Evolutionary conservation across 2,797 vertebrate genomes (phyloP), one percentile per base, ranked within the genome.

Genomic region (Myioborus melanocephalus): DNA sequence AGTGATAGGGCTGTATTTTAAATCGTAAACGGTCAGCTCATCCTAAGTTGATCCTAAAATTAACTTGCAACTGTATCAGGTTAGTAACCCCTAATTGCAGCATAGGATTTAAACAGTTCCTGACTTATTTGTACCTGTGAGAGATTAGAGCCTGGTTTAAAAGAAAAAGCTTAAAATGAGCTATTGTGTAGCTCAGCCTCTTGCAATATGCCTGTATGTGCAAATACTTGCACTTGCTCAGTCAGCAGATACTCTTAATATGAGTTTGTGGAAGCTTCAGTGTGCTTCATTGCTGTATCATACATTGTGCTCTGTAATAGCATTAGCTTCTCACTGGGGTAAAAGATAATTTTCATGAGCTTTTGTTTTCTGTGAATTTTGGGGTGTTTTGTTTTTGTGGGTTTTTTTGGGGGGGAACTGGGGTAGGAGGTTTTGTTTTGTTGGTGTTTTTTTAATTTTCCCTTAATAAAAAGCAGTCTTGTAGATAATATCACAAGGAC

Each of bases 181-280:
- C 72, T 85, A 64, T 94, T 81, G 87, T 94, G 64, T 81, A 77
- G 32, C 66, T 84, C 37, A 73, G 22, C 23, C 61, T 71, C 78
- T 94, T 75, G 91, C 87, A 86, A 47, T 76, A 12, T 75, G 66
- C 34, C 34, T 80, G 26, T 30, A 32, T 71, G 69, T 95, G 59
- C 89, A 94, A 71, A 88, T 81, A 73, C 55, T 92, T 50, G 57
- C n/a, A 21, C 39, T 82, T 87, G 72, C 93, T 72, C 76, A 6
- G 52, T 94, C 92, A 95, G 94, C 95, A 95, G 23, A 72, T 95
- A 65, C 34, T 89, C 66, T 46, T 63, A 61, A 47, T 78, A 34
- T 0, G 60, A 87, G 44, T 96, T 93, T 90, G 60, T 90, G 83
- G 43, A 90, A 68, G 71, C 43, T 94, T 93, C 41, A 27, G 0